Percentiles rank a stretch among this genome's conserved stretches.
phyloP scores from a whole-genome alignment of 2,888 invertebrate genomes.

The Drosophila kanekoi region DNA sequence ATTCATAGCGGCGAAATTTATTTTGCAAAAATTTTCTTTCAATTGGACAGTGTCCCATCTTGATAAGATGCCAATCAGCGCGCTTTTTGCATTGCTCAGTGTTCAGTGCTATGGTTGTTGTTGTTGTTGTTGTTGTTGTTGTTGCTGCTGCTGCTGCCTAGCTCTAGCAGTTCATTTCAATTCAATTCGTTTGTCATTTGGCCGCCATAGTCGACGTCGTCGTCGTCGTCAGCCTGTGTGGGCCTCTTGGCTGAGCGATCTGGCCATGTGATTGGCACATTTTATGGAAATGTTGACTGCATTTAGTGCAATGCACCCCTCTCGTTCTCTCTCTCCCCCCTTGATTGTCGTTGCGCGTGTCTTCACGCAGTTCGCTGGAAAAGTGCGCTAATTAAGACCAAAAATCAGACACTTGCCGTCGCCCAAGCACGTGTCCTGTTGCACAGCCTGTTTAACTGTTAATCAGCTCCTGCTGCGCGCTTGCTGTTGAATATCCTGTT shows the following conservation, averaged over 20 bases:
- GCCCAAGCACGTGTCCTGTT: conserved; percentile 23
- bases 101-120: conserved; percentile 9
- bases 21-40: conserved; percentile 81
- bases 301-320: conserved; percentile 30
- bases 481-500: conserved; percentile 52
- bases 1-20: conserved; percentile 73
- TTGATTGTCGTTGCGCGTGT: conserved; percentile 57
- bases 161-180: conserved; percentile 76
- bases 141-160: conserved; percentile 27
- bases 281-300: conserved; percentile 75
- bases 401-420: conserved; percentile 63
- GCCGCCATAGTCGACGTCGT: conserved; percentile 47
- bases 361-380: conserved; percentile 64
- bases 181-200: conserved; percentile 81
- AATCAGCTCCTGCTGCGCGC: conserved; percentile 58
- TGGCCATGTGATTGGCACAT: conserved; percentile 74
- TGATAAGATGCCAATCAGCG: conserved; percentile 85
- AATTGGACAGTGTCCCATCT: conserved; percentile 85
- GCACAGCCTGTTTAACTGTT: conserved; percentile 1
- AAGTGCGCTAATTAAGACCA: conserved; percentile 66
- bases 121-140: conserved; percentile 28
- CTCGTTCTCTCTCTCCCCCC: not conserved
- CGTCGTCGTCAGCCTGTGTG: conserved; percentile 58
- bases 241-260: conserved; percentile 54
- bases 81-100: conserved; percentile 63